A percentile compares a stretch with the other conserved stretches of the same genome.
phyloP scores from a whole-genome alignment of 2,797 vertebrate genomes.

The Siniperca scherzeri region DNA sequence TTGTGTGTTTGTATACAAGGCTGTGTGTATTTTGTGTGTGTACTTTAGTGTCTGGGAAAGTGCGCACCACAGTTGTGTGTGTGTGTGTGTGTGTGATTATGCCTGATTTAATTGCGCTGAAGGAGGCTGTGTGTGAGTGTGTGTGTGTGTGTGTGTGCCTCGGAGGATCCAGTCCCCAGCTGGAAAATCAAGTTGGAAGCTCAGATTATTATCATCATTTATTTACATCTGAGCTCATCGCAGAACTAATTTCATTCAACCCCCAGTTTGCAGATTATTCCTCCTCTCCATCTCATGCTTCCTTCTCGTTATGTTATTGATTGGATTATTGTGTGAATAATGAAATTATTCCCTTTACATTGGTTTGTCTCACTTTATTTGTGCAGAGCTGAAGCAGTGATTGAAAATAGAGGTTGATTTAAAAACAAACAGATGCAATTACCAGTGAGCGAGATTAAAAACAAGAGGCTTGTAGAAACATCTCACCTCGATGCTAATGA shows the following conservation, averaged over 20 bases:
- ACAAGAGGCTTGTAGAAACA: background rate
- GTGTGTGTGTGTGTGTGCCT: background rate
- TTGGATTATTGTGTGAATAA: constrained; percentile 58
- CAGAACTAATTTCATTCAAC: constrained; percentile 66
- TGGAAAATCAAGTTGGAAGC: constrained; percentile 68
- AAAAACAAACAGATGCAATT: constrained; percentile 11
- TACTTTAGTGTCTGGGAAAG: constrained; percentile 54
- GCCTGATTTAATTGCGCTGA: constrained; percentile 65
- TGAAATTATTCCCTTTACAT: constrained; percentile 19
- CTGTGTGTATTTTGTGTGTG: constrained; percentile 12
- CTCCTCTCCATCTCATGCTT: constrained; percentile 31
- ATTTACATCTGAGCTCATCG: constrained; percentile 64
- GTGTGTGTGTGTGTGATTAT: constrained; percentile 47
- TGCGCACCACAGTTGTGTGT: constrained; percentile 42
- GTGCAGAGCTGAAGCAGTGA: background rate
- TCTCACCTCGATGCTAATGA: constrained; percentile 29
- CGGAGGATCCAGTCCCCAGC: constrained; percentile 45
- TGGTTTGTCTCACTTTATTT: background rate
- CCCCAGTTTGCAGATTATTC: constrained; percentile 54
- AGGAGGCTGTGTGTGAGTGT: constrained; percentile 1
- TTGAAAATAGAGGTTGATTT: constrained; percentile 22
- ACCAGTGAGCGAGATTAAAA: background rate
- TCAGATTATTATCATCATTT: constrained; percentile 73
- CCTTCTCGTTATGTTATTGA: constrained; percentile 46
- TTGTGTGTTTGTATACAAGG: constrained; percentile 26